Evolutionary conservation across 1,140 invertebrate genomes (phyloP).

Genomic region (Lepidurus couesii): DNA sequence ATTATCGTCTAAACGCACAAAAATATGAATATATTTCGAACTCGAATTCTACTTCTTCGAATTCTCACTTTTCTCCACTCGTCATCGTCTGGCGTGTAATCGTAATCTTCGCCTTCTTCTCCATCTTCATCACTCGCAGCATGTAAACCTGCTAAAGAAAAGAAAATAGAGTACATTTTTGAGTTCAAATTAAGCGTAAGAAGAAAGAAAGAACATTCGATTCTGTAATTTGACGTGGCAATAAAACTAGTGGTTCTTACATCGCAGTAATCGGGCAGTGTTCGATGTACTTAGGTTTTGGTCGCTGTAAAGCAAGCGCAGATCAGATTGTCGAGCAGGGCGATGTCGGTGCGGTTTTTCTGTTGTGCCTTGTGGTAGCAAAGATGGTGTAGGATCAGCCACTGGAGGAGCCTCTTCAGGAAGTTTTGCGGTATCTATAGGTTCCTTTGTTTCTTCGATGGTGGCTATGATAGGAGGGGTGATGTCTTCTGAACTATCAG

Average conservation of each 20-base stretch:
- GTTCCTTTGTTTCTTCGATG: constrained; percentile 32
- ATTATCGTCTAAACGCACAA: constrained; percentile 67
- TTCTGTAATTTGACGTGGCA: no score
- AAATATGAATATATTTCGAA: background rate
- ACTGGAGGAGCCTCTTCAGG: constrained; percentile 44
- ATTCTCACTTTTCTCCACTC: constrained; percentile 50
- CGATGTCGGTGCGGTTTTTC: constrained; percentile 25
- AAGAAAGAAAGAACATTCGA: background rate
- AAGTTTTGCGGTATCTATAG: constrained; percentile 33
- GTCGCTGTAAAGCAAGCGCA: constrained; percentile 31
- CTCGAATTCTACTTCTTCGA: no score
- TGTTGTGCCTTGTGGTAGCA: constrained; percentile 41
- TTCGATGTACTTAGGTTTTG: constrained; percentile 4
- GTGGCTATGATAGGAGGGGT: background rate
- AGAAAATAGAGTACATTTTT: background rate
- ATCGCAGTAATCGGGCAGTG: constrained; percentile 14
- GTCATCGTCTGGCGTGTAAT: constrained; percentile 68
- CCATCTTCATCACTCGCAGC: constrained; percentile 33
- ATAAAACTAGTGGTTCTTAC: background rate
- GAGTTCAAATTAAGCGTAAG: background rate
- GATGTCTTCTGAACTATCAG: constrained; percentile 10
- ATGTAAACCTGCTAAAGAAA: constrained; percentile 15
- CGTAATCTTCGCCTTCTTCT: constrained; percentile 62
- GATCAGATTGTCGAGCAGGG: constrained; percentile 17
- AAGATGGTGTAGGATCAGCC: constrained; percentile 51